phyloP scores from a whole-genome alignment of 2,888 invertebrate species.

The Caenorhabditis afra region DNA sequence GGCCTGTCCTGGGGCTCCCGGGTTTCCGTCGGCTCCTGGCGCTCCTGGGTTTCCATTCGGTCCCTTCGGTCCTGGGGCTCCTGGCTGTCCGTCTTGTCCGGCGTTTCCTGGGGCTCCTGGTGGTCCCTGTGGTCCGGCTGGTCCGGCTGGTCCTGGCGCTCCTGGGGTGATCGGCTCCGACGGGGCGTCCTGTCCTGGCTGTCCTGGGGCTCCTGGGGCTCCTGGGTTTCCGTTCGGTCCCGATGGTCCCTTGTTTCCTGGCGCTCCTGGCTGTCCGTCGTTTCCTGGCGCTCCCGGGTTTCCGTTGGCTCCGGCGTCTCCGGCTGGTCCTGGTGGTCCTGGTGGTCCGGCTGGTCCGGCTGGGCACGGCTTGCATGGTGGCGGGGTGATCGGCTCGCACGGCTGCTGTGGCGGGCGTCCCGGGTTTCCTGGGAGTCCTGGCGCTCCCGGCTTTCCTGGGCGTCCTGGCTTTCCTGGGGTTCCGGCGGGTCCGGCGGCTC shows the following conservation, averaged over 20 bases:
- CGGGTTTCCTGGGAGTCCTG: slow-evolving; percentile 72
- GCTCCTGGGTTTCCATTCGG: slow-evolving; percentile 67
- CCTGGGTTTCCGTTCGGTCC: slow-evolving; percentile 74
- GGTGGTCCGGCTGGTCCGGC: slow-evolving; percentile 71
- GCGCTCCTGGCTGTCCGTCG: slow-evolving; percentile 68
- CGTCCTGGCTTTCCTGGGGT: slow-evolving; percentile 69
- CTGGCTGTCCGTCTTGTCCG: slow-evolving; percentile 62
- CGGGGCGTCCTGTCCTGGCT: slow-evolving; percentile 74
- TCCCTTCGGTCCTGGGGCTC: slow-evolving; percentile 68
- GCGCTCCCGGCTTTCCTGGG: slow-evolving; percentile 68
- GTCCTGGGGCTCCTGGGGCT: slow-evolving; percentile 75
- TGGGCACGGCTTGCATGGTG: slow-evolving; percentile 74
- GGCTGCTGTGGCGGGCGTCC: slow-evolving; percentile 69
- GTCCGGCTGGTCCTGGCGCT: slow-evolving; percentile 72
- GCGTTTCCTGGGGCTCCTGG: slow-evolving; percentile 70
- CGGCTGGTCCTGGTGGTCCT: slow-evolving; percentile 68
- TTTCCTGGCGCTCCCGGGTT: slow-evolving; percentile 61
- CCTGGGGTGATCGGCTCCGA: slow-evolving; percentile 71
- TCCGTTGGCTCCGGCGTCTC: slow-evolving; percentile 64
- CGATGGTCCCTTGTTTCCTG: slow-evolving; percentile 72
- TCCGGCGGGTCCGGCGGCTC: slow-evolving; percentile 69
- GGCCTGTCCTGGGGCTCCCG: slow-evolving; percentile 66
- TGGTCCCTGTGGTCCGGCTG: slow-evolving; percentile 68
- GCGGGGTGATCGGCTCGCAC: slow-evolving; percentile 75
- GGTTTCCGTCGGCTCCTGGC: slow-evolving; percentile 65